phyloP scores from a whole-genome alignment of 2,113 vertebrate species.

The Vireo altiloquus region DNA sequence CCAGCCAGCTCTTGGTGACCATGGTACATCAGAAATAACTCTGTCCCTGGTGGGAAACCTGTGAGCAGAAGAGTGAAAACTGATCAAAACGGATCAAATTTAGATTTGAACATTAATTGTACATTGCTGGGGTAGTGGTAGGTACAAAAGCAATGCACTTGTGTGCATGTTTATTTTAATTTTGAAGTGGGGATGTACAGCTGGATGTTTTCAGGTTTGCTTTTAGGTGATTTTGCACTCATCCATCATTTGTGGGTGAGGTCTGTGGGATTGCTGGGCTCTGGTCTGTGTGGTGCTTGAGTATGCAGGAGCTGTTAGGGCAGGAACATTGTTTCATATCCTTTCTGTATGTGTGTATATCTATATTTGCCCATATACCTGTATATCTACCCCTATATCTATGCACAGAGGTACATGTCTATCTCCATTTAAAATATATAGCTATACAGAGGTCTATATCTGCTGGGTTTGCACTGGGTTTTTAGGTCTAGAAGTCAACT shows the following conservation, averaged over 20 bases:
- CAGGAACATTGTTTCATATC: neutral
- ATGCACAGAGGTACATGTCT: neutral
- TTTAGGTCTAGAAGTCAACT: neutral
- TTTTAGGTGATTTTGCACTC: neutral
- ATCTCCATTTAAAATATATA: neutral
- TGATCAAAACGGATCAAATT: neutral
- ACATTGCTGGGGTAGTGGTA: rapidly evolving
- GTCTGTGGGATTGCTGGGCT: neutral
- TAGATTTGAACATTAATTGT: neutral
- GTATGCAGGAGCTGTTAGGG: neutral
- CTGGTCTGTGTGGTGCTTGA: rapidly evolving
- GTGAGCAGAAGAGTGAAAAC: neutral
- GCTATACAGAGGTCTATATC: rapidly evolving
- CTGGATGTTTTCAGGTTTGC: neutral
- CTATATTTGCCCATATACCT: neutral
- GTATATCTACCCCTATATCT: neutral
- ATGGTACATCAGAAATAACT: neutral
- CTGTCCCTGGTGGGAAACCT: neutral
- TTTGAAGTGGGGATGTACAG: neutral
- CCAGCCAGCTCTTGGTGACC: neutral
- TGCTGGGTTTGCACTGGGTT: neutral
- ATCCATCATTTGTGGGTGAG: neutral
- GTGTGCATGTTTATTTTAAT: neutral
- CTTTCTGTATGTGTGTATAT: neutral
- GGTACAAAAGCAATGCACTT: neutral